These are phyloP conservation scores for Apolygus lucorum DNA, from an alignment of 1,140 invertebrate species.

Conservation along the genomic window DNA sequence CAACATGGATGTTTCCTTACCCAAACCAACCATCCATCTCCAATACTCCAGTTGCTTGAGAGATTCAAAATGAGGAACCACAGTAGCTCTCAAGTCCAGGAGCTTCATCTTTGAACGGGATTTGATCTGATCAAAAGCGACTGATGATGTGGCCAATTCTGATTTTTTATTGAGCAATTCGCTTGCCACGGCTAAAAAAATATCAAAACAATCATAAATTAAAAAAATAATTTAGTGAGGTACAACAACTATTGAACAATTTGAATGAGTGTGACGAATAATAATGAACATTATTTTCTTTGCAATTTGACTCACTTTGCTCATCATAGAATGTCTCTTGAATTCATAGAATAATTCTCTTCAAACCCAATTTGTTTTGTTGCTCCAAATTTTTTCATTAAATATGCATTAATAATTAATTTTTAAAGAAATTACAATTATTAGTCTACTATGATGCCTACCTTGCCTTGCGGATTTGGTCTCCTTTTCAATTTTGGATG, in stretches of 20 bases:
- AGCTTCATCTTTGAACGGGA: constrained; percentile 39
- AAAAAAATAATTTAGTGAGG: background rate
- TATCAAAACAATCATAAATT: constrained; percentile 5
- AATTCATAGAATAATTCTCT: no score
- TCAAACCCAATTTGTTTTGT: no score
- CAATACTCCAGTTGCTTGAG: constrained; percentile 38
- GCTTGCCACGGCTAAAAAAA: constrained; percentile 39
- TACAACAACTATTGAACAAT: no score
- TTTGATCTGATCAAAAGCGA: constrained; percentile 39
- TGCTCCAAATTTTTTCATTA: no score
- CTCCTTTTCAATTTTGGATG: constrained; percentile 27
- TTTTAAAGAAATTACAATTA: no score
- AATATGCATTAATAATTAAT: no score
- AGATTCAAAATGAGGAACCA: constrained; percentile 37
- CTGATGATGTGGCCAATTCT: constrained; percentile 40
- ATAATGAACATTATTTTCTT: no score
- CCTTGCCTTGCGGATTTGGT: constrained; percentile 30
- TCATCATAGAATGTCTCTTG: no score
- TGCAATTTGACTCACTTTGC: no score
- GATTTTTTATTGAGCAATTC: constrained; percentile 40
- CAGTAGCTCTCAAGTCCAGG: constrained; percentile 36
- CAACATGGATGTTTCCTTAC: no score
- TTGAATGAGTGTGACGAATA: no score
- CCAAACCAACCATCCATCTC: constrained; percentile 41
- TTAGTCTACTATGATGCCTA: no score